Evolutionary conservation across 2,888 invertebrate species (phyloP), one percentile per base, ranked within the genome.

Genomic region (Rhingia rostrata): DNA sequence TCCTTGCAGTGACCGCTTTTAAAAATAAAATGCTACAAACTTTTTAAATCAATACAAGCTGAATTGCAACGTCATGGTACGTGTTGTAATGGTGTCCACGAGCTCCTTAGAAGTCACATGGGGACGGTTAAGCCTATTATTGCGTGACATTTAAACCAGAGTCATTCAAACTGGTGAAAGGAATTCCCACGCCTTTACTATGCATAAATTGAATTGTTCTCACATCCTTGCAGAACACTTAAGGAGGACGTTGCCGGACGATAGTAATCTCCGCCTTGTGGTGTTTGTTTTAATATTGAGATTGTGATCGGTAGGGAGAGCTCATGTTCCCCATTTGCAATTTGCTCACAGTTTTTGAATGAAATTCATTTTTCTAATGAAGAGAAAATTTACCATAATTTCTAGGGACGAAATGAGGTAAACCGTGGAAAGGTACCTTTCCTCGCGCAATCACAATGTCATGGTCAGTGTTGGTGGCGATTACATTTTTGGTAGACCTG

Each of bases 371-470:
- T 22, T 7, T 32, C 33, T 66, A 7, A 33, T 33, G 14, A 43
- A 53, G 2, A 6, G 0, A 64, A 45, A 53, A 51, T 33, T 79
- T 79, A 45, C 33, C 66, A 80, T 74, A 56, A 80, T 74, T 80
- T 22, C 45, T 41, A 41, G 10, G 7, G 4, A 4, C 39, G 37
- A 43, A 49, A 35, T 7, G 12, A 10, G 14, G 22, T 7, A 58
- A 10, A 7, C 41, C 1, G 32, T 14, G 37, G 4, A 43, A 35
- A 10, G 6, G 47, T 22, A n/a, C 37, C 30, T 32, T 35, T 35
- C 22, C 22, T 22, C 22, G 22, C 22, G 77, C 60, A 54, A 66
- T 61, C 60, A 41, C 82, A 82, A 82, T 82, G 77, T 77, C 82
- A 82, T 51, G 82, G 82, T 66, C 75, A 22, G 22, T 22, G 64